These are phyloP conservation scores for Erebia aethiops DNA, from an alignment of 2,888 invertebrate genomes.

Conservation along the genomic window DNA sequence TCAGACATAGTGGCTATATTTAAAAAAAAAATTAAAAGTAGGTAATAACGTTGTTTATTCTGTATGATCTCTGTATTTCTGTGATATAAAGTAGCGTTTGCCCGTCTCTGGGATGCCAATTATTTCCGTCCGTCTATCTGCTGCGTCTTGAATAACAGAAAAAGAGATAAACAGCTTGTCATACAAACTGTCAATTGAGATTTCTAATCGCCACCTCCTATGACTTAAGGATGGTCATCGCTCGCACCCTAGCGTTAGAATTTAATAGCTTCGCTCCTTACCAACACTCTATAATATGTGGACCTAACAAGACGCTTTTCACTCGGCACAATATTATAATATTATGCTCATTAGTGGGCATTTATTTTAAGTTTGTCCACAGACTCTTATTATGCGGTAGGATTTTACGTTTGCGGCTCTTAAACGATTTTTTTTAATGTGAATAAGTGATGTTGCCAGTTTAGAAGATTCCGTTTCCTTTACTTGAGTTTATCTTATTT, in stretches of 20 bases:
- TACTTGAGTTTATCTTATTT: not conserved
- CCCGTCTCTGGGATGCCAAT: too few relatives aligned
- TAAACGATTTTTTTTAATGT: conserved; percentile 37
- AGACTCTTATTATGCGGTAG: conserved; percentile 46
- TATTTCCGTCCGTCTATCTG: too few relatives aligned
- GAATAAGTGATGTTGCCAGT: conserved; percentile 30
- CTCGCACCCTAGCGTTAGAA: conserved; percentile 65
- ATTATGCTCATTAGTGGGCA: conserved; percentile 79
- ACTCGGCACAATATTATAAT: conserved; percentile 73
- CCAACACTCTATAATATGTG: conserved; percentile 64
- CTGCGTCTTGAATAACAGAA: too few relatives aligned
- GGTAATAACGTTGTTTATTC: too few relatives aligned
- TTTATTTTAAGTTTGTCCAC: conserved; percentile 58
- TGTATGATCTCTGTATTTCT: too few relatives aligned
- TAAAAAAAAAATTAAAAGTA: too few relatives aligned
- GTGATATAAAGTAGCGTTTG: too few relatives aligned
- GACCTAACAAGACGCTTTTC: conserved; percentile 76
- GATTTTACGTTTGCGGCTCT: conserved; percentile 35
- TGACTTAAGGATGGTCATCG: conserved; percentile 40
- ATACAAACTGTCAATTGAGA: not conserved
- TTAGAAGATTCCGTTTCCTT: conserved; percentile 14
- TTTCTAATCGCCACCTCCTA: conserved; percentile 37
- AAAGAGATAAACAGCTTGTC: too few relatives aligned
- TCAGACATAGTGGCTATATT: too few relatives aligned
- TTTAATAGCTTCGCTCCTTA: conserved; percentile 77